Evolutionary conservation across 2,888 invertebrate genomes (phyloP), one percentile per base, ranked within the genome.

Genomic region (Caenorhabditis doughertyi): DNA sequence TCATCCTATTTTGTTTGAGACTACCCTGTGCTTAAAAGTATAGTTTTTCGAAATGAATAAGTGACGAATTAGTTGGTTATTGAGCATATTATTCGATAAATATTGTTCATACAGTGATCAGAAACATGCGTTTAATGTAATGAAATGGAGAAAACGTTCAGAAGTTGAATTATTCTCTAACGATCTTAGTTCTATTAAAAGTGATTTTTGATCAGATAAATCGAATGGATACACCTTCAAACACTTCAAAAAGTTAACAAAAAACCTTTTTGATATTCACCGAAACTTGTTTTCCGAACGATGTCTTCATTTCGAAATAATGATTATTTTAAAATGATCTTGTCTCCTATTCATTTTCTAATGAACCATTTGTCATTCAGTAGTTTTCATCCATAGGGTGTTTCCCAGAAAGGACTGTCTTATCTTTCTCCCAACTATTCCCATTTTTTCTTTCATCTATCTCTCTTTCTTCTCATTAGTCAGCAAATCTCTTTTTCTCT

Each of bases 381-480:
- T 51, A 64, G 62, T 60, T 73, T 51, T 76, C 51, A 60, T 76
- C 76, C 47, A n/a, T 9, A 51, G 67, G 67, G 67, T 67, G 60
- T 76, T 60, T 67, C 67, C 76, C 76, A 47, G 35, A 16, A 4
- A 18, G 42, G 42, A 56, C 32, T 73, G 4, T 27, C 44, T 60
- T 51, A 67, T 76, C 58, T 65, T 18, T 8, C 27, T 51, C 23
- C n/a, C 18, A n/a, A 13, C 58, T 27, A 49, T 39, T 47, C 27
- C 47, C 29, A 42, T 49, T 47, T 32, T 29, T 47, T 39, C n/a
- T n/a, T n/a, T n/a, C n/a, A n/a, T 39, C 13, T 39, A 9, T 39
- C 39, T 39, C 11, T 39, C 13, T 39, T 32, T 47, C 51, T 39
- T 65, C 39, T 55, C 49, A 60, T 77, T 68, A 77, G 77, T 77